These are phyloP conservation scores for Ashinkailepas kermadecensis DNA, from an alignment of 2,888 invertebrate genomes.

Conservation along the genomic window DNA sequence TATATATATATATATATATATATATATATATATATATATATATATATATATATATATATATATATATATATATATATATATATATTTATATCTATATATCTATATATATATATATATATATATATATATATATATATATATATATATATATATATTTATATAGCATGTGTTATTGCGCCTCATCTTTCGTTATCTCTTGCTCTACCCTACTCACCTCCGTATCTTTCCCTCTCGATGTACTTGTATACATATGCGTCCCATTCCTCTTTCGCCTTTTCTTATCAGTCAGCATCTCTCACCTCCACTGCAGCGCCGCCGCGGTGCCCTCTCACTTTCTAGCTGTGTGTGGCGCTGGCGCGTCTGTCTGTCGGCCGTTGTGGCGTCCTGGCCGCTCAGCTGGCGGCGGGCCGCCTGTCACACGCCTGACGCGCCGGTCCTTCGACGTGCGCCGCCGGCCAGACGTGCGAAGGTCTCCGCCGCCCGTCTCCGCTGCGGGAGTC, in stretches of 20 bases:
- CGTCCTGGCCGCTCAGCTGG: neutral
- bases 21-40: too few relatives aligned
- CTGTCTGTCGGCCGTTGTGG: neutral
- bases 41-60: too few relatives aligned
- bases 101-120: too few relatives aligned
- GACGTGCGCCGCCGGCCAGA: neutral
- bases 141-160: too few relatives aligned
- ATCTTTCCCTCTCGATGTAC: neutral
- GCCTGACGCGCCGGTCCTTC: neutral
- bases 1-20: too few relatives aligned
- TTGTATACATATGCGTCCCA: neutral
- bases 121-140: too few relatives aligned
- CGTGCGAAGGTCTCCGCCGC: neutral
- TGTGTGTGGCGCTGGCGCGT: too few relatives aligned
- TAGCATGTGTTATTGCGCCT: too few relatives aligned
- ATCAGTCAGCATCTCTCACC: neutral
- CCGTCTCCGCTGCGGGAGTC: too few relatives aligned
- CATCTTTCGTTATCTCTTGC: too few relatives aligned
- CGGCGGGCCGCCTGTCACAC: constrained; percentile 1
- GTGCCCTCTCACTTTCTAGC: neutral
- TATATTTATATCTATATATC: too few relatives aligned
- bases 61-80: too few relatives aligned
- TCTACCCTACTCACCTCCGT: neutral
- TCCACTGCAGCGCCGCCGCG: neutral
- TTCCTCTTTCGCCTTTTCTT: neutral